Conservation (phyloP, 2,113 vertebrate genomes). For the Cephalopterus ornatus region DNA sequence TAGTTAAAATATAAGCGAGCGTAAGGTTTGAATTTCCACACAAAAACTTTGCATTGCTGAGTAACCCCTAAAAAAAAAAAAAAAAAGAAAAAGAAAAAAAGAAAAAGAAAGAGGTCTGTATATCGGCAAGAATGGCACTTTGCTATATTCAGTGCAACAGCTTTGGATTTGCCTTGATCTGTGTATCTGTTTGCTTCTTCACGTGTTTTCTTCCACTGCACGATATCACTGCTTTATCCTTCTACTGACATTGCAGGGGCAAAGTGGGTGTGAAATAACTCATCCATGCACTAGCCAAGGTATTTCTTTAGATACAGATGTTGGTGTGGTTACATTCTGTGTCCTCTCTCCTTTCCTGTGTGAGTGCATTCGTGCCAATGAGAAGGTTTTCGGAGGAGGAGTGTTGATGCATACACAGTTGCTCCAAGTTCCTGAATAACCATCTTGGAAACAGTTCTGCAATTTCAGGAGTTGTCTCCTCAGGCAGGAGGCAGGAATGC, state of each 20-base stretch:
- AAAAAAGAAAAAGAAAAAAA: not conserved
- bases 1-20: not conserved
- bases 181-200: not conserved
- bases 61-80: not conserved
- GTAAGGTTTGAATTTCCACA: not conserved
- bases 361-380: rapidly evolving
- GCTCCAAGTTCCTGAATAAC: not conserved
- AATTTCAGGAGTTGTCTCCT: not conserved
- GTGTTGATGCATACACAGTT: not conserved
- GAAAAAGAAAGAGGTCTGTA: rapidly evolving
- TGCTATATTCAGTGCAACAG: not conserved
- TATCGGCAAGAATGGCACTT: not conserved
- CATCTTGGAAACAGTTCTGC: not conserved
- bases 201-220: not conserved
- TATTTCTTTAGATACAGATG: not conserved
- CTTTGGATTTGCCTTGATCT: not conserved
- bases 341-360: not conserved
- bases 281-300: not conserved
- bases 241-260: not conserved
- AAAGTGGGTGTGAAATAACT: not conserved
- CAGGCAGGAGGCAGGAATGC: not conserved
- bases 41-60: not conserved
- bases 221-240: not conserved
- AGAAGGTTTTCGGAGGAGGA: not conserved
- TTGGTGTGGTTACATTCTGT: not conserved